A percentile compares a stretch with the other conserved stretches of the same genome.
Evolutionary conservation across 2,113 vertebrate species (phyloP).

Genomic region (Haemorhous mexicanus): DNA sequence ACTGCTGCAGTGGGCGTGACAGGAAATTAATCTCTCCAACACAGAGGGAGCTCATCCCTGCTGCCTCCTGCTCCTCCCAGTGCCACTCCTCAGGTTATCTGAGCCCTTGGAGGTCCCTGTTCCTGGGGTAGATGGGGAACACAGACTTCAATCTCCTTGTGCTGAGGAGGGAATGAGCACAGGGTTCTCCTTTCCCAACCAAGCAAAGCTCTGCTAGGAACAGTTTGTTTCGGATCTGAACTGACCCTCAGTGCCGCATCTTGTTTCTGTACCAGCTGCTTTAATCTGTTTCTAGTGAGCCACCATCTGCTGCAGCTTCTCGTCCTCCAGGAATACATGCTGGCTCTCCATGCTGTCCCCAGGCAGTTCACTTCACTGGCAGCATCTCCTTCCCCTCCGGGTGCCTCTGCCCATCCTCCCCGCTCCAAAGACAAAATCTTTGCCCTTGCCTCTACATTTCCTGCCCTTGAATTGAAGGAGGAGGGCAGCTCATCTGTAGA

Average conservation of each 20-base stretch:
- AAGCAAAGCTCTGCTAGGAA: background rate
- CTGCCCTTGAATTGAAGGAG: background rate
- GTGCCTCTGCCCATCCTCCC: background rate
- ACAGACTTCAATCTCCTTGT: background rate
- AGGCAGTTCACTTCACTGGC: background rate
- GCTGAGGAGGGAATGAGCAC: background rate
- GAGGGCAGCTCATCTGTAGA: background rate
- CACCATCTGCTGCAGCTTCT: slow-evolving; percentile 9
- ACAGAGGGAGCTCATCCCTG: background rate
- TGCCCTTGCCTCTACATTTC: background rate
- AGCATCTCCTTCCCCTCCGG: background rate
- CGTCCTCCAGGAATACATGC: background rate
- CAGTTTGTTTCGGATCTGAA: background rate
- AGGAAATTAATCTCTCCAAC: background rate
- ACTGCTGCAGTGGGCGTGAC: background rate
- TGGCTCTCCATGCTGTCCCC: background rate
- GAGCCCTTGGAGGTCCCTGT: background rate
- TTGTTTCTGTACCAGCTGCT: background rate
- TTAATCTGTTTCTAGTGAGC: background rate
- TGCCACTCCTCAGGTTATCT: background rate
- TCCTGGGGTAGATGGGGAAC: background rate
- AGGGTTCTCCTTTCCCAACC: background rate
- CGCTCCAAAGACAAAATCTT: background rate
- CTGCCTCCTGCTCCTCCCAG: background rate
- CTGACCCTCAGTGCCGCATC: background rate